Evolutionary conservation across 2,113 vertebrate genomes (phyloP).

Genomic region (Microtus montanus): DNA sequence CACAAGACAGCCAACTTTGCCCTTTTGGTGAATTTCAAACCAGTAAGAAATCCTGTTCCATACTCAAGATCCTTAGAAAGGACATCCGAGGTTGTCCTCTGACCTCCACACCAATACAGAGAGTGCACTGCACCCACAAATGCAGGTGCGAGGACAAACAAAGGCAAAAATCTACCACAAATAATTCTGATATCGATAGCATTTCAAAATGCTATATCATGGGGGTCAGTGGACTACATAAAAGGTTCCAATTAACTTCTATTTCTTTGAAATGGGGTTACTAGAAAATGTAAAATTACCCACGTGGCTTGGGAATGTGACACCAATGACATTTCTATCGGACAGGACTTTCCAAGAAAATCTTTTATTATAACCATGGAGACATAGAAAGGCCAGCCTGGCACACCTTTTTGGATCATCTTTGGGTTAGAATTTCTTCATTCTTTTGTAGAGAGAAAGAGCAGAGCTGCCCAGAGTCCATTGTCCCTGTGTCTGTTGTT

Average conservation of each 20-base stretch:
- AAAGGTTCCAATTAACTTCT: not conserved
- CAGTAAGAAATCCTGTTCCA: not conserved
- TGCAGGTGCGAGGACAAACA: not conserved
- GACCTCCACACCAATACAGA: not conserved
- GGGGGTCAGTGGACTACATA: not conserved
- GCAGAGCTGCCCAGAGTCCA: not conserved
- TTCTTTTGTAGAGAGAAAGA: conserved; percentile 11
- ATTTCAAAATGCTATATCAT: conserved; percentile 13
- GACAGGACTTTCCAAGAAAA: not conserved
- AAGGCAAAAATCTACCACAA: not conserved
- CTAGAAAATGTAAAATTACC: not conserved
- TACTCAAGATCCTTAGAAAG: not conserved
- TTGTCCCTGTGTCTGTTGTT: not conserved
- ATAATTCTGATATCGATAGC: not conserved
- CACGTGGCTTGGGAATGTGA: not conserved
- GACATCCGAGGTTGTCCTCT: not conserved
- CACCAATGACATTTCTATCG: not conserved
- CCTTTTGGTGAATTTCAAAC: not conserved
- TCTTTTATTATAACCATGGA: not conserved
- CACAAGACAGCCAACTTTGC: not conserved
- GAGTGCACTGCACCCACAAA: not conserved
- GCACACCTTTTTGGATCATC: not conserved
- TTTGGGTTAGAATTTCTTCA: not conserved
- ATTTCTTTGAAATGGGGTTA: not conserved
- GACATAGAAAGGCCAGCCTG: not conserved